Evolutionary conservation across 2,888 invertebrate species (phyloP).

Genomic region (Gerris lacustris): DNA sequence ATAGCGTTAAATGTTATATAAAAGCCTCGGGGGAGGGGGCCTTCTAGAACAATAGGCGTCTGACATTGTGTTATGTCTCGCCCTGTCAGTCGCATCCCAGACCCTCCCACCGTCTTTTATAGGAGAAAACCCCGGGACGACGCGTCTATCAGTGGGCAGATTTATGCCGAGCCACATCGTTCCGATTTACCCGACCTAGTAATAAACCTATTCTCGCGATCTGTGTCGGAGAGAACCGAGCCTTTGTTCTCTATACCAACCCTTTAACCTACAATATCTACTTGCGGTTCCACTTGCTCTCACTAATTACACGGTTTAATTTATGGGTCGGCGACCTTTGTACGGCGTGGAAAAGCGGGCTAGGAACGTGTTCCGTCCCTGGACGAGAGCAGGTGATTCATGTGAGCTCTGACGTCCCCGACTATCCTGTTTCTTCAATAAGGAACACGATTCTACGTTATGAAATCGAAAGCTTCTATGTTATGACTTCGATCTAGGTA

Average conservation of each 20-base stretch:
- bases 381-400: too few relatives aligned
- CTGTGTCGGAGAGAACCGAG: neutral
- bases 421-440: too few relatives aligned
- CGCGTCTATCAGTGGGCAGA: too few relatives aligned
- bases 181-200: neutral
- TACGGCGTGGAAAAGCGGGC: too few relatives aligned
- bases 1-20: slow-evolving; percentile 5
- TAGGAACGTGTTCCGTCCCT: too few relatives aligned
- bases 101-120: neutral
- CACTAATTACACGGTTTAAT: neutral
- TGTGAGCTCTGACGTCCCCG: too few relatives aligned
- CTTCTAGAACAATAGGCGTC: neutral
- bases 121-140: too few relatives aligned
- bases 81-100: neutral
- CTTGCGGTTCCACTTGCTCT: neutral
- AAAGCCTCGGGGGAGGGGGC: neutral
- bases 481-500: too few relatives aligned
- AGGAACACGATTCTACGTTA: too few relatives aligned
- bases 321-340: neutral
- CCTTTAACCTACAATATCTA: slow-evolving; percentile 5
- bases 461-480: too few relatives aligned
- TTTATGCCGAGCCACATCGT: too few relatives aligned
- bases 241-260: neutral
- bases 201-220: neutral
- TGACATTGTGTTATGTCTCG: neutral